Percentiles rank a stretch among this genome's conserved stretches.
These are phyloP conservation scores for Herpailurus yagouaroundi DNA, from an alignment of 2,113 vertebrate genomes.

Conservation along the genomic window DNA sequence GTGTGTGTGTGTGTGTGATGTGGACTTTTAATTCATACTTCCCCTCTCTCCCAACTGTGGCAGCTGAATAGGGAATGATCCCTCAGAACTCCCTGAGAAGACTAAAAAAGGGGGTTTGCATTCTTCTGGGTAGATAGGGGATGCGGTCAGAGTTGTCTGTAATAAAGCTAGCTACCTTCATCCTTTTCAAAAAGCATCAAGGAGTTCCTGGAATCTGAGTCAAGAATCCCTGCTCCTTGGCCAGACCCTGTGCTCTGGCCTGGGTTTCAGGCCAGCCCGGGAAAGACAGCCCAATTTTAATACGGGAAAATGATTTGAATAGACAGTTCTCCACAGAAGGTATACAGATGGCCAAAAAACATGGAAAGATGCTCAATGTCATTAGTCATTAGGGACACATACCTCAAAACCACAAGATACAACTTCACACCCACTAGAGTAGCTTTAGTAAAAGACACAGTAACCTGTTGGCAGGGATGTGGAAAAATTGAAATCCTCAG, in stretches of 20 bases:
- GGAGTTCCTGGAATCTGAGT: background rate
- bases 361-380: background rate
- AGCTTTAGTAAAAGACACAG: background rate
- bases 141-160: background rate
- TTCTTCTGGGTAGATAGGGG: background rate
- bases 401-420: background rate
- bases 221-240: background rate
- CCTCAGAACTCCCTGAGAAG: background rate
- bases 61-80: background rate
- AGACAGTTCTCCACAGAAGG: constrained; percentile 22
- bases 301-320: background rate
- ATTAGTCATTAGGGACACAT: background rate
- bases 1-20: too few species aligned
- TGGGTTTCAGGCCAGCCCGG: background rate
- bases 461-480: background rate
- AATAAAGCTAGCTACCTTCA: background rate
- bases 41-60: background rate
- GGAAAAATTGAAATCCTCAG: background rate
- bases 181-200: background rate
- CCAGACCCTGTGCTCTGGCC: too few species aligned
- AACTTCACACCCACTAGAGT: background rate
- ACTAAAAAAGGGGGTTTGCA: background rate
- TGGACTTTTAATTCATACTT: constrained; percentile 52
- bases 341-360: background rate
- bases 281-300: background rate